Percentiles rank a stretch among this genome's conserved stretches.
Conservation (phyloP, 2,797 vertebrate genomes). For the Thripadectes ignobilis region DNA sequence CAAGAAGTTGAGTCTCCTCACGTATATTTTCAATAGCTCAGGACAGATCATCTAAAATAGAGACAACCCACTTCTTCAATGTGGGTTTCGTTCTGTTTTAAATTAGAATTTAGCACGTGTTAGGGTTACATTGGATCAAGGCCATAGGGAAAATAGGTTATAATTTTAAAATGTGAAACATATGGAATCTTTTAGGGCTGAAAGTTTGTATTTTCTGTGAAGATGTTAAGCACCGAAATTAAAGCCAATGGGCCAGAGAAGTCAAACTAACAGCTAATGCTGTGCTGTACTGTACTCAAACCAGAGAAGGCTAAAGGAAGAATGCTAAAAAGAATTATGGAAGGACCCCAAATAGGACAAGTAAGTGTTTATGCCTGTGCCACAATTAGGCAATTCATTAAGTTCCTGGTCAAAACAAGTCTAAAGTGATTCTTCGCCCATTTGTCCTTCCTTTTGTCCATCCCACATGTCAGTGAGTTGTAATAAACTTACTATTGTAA, state of each 20-base stretch:
- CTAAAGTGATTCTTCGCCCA: not conserved
- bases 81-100: not conserved
- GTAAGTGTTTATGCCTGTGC: not conserved
- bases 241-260: not conserved
- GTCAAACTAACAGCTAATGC: not conserved
- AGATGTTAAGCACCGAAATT: not conserved
- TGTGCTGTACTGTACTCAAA: not conserved
- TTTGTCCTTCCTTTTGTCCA: not conserved
- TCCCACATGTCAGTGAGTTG: not conserved
- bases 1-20: not conserved
- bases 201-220: not conserved
- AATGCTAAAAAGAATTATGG: not conserved
- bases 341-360: not conserved
- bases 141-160: not conserved
- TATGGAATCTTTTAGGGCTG: not conserved
- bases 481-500: not conserved
- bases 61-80: not conserved
- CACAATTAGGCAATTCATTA: not conserved
- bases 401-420: not conserved
- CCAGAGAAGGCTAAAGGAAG: not conserved
- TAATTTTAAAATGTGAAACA: not conserved
- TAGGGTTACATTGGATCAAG: not conserved
- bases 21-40: not conserved
- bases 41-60: not conserved
- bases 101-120: not conserved